Percentiles rank a stretch among this genome's conserved stretches.
These are phyloP conservation scores for mouse (Mus musculus) DNA, from an alignment of 2,113 vertebrate genomes.

Conservation along the genomic window GRCm39 chr16:42356501-42357000, in stretches of 20 bases:
- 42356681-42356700: slow-evolving; percentile 21
- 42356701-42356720: not conserved
- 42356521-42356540: not conserved
- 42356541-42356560: not conserved
- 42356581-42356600: not conserved
- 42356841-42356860: slow-evolving; percentile 44
- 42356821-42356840: not conserved
- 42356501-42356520: not conserved
- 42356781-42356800: slow-evolving; percentile 27
- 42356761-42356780: slow-evolving; percentile 45
- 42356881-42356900: slow-evolving; percentile 5
- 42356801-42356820: not conserved
- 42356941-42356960: slow-evolving; percentile 27
- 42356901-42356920: slow-evolving; percentile 16
- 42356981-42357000: slow-evolving; percentile 40
- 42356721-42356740: slow-evolving; percentile 54
- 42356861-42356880: slow-evolving; percentile 50
- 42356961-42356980: not conserved
- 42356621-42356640: not conserved
- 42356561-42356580: not conserved
- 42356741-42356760: slow-evolving; percentile 23
- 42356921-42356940: slow-evolving; percentile 48
- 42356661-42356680: not conserved
- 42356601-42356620: not conserved
- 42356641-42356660: not conserved